Conservation (phyloP, 2,888 invertebrate genomes). For the Anaspis maculata region DNA sequence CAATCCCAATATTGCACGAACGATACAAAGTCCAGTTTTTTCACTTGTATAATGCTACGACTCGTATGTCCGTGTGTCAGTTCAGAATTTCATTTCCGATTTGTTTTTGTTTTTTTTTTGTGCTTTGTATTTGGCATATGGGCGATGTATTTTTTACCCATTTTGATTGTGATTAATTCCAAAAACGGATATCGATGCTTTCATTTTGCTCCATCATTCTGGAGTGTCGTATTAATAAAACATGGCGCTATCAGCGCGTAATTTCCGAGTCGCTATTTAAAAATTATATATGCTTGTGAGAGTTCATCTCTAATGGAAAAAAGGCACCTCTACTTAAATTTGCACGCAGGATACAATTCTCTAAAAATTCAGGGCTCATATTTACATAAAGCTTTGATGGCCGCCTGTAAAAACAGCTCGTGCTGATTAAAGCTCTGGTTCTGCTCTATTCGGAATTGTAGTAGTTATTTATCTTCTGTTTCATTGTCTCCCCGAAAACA, state of each 20-base stretch:
- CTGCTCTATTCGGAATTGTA: not conserved
- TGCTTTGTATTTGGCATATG: too few relatives aligned
- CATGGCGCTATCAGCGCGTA: slow-evolving; percentile 8
- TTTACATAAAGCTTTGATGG: slow-evolving; percentile 1
- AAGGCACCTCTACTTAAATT: too few relatives aligned
- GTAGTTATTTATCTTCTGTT: not conserved
- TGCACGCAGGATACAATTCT: not conserved
- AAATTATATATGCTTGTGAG: too few relatives aligned
- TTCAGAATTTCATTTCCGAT: too few relatives aligned
- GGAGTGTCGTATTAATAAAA: slow-evolving; percentile 7
- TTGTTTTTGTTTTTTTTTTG: too few relatives aligned
- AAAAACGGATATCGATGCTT: too few relatives aligned
- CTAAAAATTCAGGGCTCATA: not conserved
- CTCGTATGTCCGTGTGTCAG: too few relatives aligned
- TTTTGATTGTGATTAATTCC: too few relatives aligned
- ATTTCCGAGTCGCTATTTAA: slow-evolving; percentile 9
- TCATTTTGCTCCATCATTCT: slow-evolving; percentile 1
- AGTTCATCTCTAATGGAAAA: too few relatives aligned
- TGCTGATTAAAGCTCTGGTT: not conserved
- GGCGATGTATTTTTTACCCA: too few relatives aligned
- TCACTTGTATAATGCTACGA: too few relatives aligned
- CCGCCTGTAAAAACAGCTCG: not conserved
- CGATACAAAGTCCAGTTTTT: slow-evolving; percentile 23
- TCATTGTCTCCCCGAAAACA: too few relatives aligned
- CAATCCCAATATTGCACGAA: slow-evolving; percentile 15